phyloP scores from a whole-genome alignment of 2,113 vertebrate genomes.

The Oryzias woworae region DNA sequence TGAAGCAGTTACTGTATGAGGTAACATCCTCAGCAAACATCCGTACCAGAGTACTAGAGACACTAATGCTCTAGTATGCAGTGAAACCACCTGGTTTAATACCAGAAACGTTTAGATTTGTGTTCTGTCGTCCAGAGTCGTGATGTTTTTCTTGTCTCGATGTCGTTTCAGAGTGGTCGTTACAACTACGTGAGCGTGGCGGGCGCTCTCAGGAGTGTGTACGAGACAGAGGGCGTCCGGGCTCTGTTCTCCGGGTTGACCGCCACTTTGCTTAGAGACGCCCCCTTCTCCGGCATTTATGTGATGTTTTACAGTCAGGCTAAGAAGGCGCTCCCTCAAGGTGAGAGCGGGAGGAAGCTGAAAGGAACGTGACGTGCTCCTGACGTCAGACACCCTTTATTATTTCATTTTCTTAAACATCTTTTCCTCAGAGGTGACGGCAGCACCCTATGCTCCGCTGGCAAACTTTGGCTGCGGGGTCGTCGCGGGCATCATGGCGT shows the following conservation, averaged over 20 bases:
- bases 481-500: conserved; percentile 89
- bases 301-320: conserved; percentile 97
- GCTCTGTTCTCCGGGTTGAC: conserved; percentile 93
- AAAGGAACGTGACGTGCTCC: not conserved
- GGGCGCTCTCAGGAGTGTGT: conserved; percentile 86
- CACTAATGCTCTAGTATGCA: too few relatives aligned
- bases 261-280: conserved; percentile 90
- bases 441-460: conserved; percentile 75
- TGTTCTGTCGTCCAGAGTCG: not conserved
- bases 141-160: not conserved
- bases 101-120: too few relatives aligned
- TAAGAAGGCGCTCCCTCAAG: conserved; percentile 79
- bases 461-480: conserved; percentile 91
- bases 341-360: conserved; percentile 49
- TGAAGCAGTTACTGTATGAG: too few relatives aligned
- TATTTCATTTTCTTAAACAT: too few relatives aligned
- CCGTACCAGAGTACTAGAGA: too few relatives aligned
- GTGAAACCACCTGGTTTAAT: not conserved
- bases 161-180: conserved; percentile 83
- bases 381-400: not conserved
- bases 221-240: conserved; percentile 82
- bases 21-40: too few relatives aligned
- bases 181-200: conserved; percentile 86
- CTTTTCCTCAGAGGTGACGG: conserved; percentile 75
- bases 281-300: conserved; percentile 96